Base-by-base conservation (phyloP, 2,113 vertebrate genomes). In the Heterochromis multidens region DNA sequence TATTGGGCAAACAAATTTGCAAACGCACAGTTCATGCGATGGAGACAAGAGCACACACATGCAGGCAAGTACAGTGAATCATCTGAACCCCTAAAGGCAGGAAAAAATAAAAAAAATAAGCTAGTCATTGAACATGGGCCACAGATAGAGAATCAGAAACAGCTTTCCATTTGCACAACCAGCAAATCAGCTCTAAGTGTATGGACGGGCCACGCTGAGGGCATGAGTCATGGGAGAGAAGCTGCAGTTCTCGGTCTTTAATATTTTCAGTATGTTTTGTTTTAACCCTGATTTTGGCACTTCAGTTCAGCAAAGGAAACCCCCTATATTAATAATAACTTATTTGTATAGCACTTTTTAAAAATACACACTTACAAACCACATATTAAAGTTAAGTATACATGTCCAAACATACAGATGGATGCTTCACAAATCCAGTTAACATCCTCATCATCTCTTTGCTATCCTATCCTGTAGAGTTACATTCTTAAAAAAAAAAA, bases 61-160 rank as follows among this genome's bases (percentile, higher is more conserved):
- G 17, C 49, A 72, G 37, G 10, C 29, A 10, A 62, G 37, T n/a
- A 61, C 19, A 43, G 19, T 33, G 65, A 82, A 78, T 84, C 81
- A 84, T 79, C 57, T 81, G 78, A 83, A 82, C 43, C 65, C 86
- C 82, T 4, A 43, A 12, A n/a, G 84, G 76, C 29, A 46, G 60
- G 76, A 5, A 58, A 29, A 79, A 43, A n/a, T n/a, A n/a, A 67
- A 43, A 43, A 17, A 37, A 43, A 93, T 91, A 89, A 31, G 23
- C 82, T 81, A 84, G 86, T 80, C 46, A 62, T 80, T 87, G 84
- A 90, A 87, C 91, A 89, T 25, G 67, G 83, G 77, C 58, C 70
- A 74, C 83, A 81, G 37, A 86, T 40, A 67, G 74, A 77, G 77
- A 7, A 82, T 76, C 43, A 27, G 86, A 83, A 89, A 87, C 81